phyloP scores from a whole-genome alignment of 1,140 invertebrate species.

The Archegozetes longisetosus region DNA sequence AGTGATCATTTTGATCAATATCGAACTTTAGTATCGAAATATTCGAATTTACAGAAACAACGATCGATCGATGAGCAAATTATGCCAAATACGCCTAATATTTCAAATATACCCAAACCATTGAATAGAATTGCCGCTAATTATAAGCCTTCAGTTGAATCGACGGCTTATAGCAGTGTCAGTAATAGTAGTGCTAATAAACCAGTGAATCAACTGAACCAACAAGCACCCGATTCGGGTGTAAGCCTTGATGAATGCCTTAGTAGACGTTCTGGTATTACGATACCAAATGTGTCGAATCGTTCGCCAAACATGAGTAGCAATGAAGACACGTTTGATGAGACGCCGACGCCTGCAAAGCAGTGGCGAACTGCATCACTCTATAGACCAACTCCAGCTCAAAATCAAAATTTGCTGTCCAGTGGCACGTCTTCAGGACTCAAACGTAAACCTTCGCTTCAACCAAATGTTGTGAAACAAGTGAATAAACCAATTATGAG shows the following conservation, averaged over 20 bases:
- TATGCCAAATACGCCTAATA: neutral
- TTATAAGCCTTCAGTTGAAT: neutral
- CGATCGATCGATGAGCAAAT: neutral
- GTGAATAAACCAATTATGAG: conserved; percentile 53
- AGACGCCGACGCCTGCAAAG: conserved; percentile 24
- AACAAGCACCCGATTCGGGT: neutral
- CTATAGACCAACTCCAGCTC: conserved; percentile 21
- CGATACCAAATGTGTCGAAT: conserved; percentile 41
- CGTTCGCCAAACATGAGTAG: neutral
- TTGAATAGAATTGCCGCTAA: neutral
- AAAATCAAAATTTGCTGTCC: neutral
- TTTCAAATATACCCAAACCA: neutral
- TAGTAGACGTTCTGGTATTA: conserved; percentile 58
- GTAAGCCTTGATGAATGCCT: neutral
- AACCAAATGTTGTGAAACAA: conserved; percentile 56
- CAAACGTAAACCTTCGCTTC: conserved; percentile 73
- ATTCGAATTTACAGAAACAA: neutral
- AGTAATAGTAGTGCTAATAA: neutral
- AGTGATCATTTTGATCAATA: conserved; percentile 77
- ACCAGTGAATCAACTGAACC: neutral
- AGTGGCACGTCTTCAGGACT: conserved; percentile 37
- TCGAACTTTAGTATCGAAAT: neutral
- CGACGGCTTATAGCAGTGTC: neutral
- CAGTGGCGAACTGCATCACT: conserved; percentile 72
- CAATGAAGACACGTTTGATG: neutral